Evolutionary conservation across 2,113 vertebrate species (phyloP).

Genomic region (Campylomormyrus tamandua): DNA sequence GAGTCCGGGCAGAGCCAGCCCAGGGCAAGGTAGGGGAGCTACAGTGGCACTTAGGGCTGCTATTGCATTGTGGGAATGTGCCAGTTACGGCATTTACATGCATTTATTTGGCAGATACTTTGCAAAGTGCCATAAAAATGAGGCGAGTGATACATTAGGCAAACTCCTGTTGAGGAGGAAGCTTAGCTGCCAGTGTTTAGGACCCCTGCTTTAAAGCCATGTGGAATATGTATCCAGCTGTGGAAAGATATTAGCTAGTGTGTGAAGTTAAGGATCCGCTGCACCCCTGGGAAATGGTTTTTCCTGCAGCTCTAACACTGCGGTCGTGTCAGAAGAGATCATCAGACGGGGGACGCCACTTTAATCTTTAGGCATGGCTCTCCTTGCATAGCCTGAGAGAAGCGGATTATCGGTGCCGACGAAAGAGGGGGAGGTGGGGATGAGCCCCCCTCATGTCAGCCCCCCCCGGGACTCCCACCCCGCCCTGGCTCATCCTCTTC

Average conservation of each 20-base stretch:
- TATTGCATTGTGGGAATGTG: not conserved
- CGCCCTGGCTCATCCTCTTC: not conserved
- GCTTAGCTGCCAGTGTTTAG: not conserved
- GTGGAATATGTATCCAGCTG: not conserved
- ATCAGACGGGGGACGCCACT: not conserved
- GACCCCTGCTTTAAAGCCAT: not conserved
- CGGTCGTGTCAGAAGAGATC: not conserved
- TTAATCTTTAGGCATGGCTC: not conserved
- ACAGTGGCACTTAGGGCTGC: not conserved
- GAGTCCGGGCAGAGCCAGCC: constrained; percentile 34
- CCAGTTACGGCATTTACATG: not conserved
- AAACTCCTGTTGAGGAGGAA: not conserved
- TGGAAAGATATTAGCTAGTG: not conserved
- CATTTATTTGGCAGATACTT: not conserved
- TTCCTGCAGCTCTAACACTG: not conserved
- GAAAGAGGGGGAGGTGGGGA: not conserved
- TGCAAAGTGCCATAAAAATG: not conserved
- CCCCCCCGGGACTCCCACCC: not conserved
- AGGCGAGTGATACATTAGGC: not conserved
- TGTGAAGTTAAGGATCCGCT: not conserved
- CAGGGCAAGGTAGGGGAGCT: constrained; percentile 36
- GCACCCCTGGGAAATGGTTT: not conserved
- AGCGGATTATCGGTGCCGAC: not conserved
- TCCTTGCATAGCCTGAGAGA: not conserved
- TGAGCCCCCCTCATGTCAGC: not conserved